phyloP scores from a whole-genome alignment of 1,140 invertebrate genomes.

The Meteorus sp. region DNA sequence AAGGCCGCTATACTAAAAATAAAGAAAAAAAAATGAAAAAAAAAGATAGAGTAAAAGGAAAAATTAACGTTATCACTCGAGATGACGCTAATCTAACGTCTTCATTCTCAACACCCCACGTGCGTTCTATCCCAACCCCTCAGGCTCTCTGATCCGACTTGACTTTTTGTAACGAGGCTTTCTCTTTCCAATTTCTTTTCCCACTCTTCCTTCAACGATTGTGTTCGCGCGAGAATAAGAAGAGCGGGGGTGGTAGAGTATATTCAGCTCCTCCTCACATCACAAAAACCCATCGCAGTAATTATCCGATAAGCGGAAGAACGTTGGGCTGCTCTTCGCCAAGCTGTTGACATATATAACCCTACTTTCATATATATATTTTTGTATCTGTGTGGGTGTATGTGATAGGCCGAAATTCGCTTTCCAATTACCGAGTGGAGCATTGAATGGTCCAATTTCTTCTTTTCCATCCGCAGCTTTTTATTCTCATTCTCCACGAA shows the following conservation, averaged over 20 bases:
- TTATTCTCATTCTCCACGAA: neutral
- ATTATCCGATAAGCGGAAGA: slow-evolving; percentile 48
- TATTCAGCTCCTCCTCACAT: neutral
- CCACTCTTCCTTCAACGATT: slow-evolving; percentile 13
- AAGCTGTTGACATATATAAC: slow-evolving; percentile 39
- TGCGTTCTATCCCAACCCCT: slow-evolving; percentile 12
- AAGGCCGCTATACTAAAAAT: slow-evolving; percentile 28
- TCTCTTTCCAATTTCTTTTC: slow-evolving; percentile 32
- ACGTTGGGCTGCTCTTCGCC: slow-evolving; percentile 24
- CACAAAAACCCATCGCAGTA: slow-evolving; percentile 35
- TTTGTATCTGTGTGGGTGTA: slow-evolving; percentile 21
- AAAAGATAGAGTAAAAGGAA: slow-evolving; percentile 29
- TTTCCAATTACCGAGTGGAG: slow-evolving; percentile 41
- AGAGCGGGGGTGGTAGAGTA: no score
- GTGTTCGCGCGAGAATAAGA: slow-evolving; percentile 28
- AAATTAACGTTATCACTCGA: slow-evolving; percentile 52
- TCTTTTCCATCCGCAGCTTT: neutral
- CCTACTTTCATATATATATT: no score
- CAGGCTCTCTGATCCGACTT: slow-evolving; percentile 46
- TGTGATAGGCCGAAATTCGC: slow-evolving; percentile 1
- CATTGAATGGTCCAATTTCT: slow-evolving; percentile 33
- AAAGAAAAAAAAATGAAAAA: slow-evolving; percentile 33
- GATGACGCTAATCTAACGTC: slow-evolving; percentile 57
- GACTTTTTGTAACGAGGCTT: slow-evolving; percentile 56
- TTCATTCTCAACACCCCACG: slow-evolving; percentile 38